phyloP scores from a whole-genome alignment of 1,140 invertebrate species.

The Bradynema listronoti region DNA sequence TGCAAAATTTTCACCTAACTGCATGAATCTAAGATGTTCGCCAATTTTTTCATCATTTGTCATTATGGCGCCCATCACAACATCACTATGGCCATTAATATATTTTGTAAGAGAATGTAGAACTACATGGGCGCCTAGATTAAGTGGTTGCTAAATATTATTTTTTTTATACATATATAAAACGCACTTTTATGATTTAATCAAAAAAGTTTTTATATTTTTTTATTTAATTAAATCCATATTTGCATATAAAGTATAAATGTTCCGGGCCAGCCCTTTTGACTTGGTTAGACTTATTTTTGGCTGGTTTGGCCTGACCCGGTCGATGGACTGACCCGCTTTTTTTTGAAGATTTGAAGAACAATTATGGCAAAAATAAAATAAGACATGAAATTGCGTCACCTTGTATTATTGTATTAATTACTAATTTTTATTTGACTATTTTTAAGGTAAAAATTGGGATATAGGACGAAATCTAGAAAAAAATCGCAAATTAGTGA shows the following conservation, averaged over 20 bases:
- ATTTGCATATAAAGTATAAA: too few relatives aligned
- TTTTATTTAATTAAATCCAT: not conserved
- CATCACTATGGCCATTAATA: conserved; percentile 95
- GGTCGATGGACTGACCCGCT: too few relatives aligned
- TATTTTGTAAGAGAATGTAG: conserved; percentile 93
- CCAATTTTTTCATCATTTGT: conserved; percentile 34
- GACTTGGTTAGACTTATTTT: too few relatives aligned
- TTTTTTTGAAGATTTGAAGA: not conserved
- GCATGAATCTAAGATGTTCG: conserved; percentile 28
- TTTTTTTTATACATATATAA: not conserved
- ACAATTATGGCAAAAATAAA: too few relatives aligned
- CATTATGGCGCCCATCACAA: conserved; percentile 75
- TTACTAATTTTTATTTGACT: too few relatives aligned
- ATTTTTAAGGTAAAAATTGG: too few relatives aligned
- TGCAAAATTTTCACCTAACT: conserved; percentile 1
- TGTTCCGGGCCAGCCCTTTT: too few relatives aligned
- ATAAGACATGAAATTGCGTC: too few relatives aligned
- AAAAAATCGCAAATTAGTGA: too few relatives aligned
- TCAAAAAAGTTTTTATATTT: not conserved
- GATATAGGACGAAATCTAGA: too few relatives aligned
- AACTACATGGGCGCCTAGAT: conserved; percentile 81
- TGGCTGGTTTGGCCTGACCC: too few relatives aligned
- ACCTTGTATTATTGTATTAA: too few relatives aligned
- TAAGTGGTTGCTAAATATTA: conserved; percentile 74
- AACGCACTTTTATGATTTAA: not conserved